A percentile compares a stretch with the other conserved stretches of the same genome.
Conservation (phyloP, 2,888 invertebrate genomes). For the Morpho helenor region DNA sequence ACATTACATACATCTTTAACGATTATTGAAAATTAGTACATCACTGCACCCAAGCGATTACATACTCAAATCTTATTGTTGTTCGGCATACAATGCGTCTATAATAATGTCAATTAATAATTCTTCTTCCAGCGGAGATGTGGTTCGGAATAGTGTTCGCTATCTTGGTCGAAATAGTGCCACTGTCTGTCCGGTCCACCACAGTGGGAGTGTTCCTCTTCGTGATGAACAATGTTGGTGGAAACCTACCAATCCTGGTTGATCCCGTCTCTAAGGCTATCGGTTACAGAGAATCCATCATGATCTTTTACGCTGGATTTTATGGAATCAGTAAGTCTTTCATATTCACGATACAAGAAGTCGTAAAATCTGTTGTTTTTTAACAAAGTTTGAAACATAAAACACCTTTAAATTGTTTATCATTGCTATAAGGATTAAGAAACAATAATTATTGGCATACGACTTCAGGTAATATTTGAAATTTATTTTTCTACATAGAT, state of each 20-base stretch:
- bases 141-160: conserved; percentile 97
- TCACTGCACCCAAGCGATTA: too few relatives aligned
- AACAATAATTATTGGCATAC: too few relatives aligned
- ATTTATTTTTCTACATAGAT: too few relatives aligned
- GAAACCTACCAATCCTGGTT: conserved; percentile 92
- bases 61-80: too few relatives aligned
- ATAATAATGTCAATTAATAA: neutral
- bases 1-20: too few relatives aligned
- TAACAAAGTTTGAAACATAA: too few relatives aligned
- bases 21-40: too few relatives aligned
- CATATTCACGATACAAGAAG: neutral
- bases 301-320: conserved; percentile 93
- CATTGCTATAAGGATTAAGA: too few relatives aligned
- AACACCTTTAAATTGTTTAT: too few relatives aligned
- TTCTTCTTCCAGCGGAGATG: conserved; percentile 86
- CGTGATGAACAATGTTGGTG: conserved; percentile 95
- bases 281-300: conserved; percentile 90
- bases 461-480: too few relatives aligned
- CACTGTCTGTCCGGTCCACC: conserved; percentile 88
- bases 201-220: conserved; percentile 93
- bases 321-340: conserved; percentile 88
- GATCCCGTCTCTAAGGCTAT: conserved; percentile 90
- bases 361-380: neutral
- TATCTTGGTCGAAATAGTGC: conserved; percentile 93
- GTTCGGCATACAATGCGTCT: too few relatives aligned